A percentile compares a stretch with the other conserved stretches of the same genome.
Conservation (phyloP, 2,888 invertebrate species). For the Apomyelois bistriatella region DNA sequence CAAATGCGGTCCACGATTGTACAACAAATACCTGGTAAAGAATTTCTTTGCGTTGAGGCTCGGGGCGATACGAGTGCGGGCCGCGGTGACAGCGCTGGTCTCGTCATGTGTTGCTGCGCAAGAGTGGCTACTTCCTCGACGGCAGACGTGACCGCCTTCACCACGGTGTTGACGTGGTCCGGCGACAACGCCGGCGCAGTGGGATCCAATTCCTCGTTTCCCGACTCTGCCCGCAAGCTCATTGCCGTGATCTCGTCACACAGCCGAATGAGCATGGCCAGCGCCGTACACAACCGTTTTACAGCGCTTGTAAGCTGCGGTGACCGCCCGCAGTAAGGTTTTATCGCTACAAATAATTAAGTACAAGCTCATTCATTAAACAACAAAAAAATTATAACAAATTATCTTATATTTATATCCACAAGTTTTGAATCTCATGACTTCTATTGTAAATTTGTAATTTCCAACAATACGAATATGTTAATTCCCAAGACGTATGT, state of each 20-base stretch:
- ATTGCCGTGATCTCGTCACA: constrained; percentile 93
- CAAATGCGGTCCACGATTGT: background rate
- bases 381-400: constrained; percentile 1
- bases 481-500: background rate
- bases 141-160: constrained; percentile 61
- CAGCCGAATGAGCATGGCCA: constrained; percentile 92
- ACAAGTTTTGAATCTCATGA: no score
- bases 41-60: constrained; percentile 74
- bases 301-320: constrained; percentile 88
- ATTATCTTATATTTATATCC: background rate
- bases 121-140: constrained; percentile 82
- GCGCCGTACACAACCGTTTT: constrained; percentile 91
- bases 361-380: no score
- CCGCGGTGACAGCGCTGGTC: constrained; percentile 70
- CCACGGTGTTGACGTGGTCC: constrained; percentile 64
- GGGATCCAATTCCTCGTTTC: constrained; percentile 56
- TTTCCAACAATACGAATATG: background rate
- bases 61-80: constrained; percentile 69
- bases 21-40: constrained; percentile 57
- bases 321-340: constrained; percentile 78
- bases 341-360: constrained; percentile 65
- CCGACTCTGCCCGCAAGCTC: constrained; percentile 81
- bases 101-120: constrained; percentile 90
- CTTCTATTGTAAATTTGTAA: background rate
- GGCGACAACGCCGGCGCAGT: constrained; percentile 58